Conservation (phyloP, 2,888 invertebrate genomes). For the Drosophila atripex region DNA sequence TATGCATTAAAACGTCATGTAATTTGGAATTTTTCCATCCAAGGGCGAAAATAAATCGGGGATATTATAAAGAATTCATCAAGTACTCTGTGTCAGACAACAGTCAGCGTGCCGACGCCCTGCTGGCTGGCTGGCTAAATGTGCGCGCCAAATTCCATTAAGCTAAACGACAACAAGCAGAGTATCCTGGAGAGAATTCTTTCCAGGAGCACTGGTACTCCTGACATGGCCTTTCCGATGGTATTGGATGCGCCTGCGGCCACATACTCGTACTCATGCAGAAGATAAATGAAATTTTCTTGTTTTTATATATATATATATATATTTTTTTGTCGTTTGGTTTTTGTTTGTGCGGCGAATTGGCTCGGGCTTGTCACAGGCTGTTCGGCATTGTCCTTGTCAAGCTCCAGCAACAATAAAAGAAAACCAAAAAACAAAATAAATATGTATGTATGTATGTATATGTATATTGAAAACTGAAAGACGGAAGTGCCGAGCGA, state of each 20-base stretch:
- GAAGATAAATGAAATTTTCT: slow-evolving; percentile 54
- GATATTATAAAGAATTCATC: slow-evolving; percentile 69
- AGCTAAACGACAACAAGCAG: slow-evolving; percentile 65
- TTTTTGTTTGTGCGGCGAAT: slow-evolving; percentile 51
- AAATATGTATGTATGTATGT: no score
- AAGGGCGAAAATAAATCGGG: slow-evolving; percentile 40
- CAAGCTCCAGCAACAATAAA: slow-evolving; percentile 61
- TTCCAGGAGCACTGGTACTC: slow-evolving; percentile 44
- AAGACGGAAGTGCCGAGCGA: slow-evolving; percentile 66
- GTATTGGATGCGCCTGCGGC: slow-evolving; percentile 50
- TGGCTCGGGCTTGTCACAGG: slow-evolving; percentile 42
- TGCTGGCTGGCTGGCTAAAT: slow-evolving; percentile 45
- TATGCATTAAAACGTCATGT: slow-evolving; percentile 52
- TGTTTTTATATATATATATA: slow-evolving; percentile 12
- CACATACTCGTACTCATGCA: slow-evolving; percentile 25
- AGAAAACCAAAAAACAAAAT: slow-evolving; percentile 53
- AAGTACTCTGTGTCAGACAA: slow-evolving; percentile 55
- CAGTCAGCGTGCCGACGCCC: slow-evolving; percentile 35
- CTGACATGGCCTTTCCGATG: slow-evolving; percentile 66
- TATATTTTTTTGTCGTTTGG: slow-evolving; percentile 22
- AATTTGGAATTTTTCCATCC: background rate
- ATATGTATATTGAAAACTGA: slow-evolving; percentile 37
- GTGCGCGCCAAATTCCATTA: slow-evolving; percentile 72
- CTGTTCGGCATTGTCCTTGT: slow-evolving; percentile 62
- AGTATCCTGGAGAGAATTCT: slow-evolving; percentile 5